Base-by-base conservation (phyloP, 2,888 invertebrate genomes). In the Chouioia cunea region DNA sequence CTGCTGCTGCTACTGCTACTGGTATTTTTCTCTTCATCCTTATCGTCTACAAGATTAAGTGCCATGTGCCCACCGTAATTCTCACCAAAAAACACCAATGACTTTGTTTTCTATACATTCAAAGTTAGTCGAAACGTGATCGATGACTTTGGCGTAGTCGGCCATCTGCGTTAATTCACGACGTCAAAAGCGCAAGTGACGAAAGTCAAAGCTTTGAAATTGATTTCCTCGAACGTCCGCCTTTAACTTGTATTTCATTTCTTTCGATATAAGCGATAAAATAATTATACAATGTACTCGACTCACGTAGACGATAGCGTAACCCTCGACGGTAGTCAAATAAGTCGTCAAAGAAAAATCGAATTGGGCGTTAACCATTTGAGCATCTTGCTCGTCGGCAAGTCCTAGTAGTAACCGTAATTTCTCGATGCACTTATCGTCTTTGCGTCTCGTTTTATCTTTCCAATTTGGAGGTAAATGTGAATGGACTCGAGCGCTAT, bases 61-160 rank as follows among this genome's bases (percentile, higher is more conserved):
- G 57, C 73, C 57, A 65, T 47, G 43, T 71, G 70, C 1, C 74
- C 74, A 3, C 71, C 74, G 57, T 70, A 74, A 14, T 4, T 62
- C 14, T 68, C 43, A 8, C 67, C 73, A 20, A 66, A 56, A n/a
- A 10, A 65, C 70, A 1, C 67, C 69, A 12, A 65, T 16, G 12
- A 44, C 59, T 0, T 16, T 12, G 6, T 46, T 4, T 43, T 50
- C 67, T 23, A 73, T 50, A 12, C 73, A 73, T 8, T n/a, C 14
- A 6, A 58, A 36, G 8, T 36, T 10, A 16, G 54, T 16, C 4
- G 16, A 46, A 15, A 54, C 50, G 46, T 44, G n/a, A 12, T 52
- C 43, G 4, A 23, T 52, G 12, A 64, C 60, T 2, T 18, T 47
- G n/a, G 23, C 16, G 53, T 71, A 67, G 47, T 74, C 68, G 46